Percentiles rank a stretch among this genome's conserved stretches.
These are phyloP conservation scores for Serrognathus titanus DNA, from an alignment of 2,888 invertebrate genomes.

Conservation along the genomic window DNA sequence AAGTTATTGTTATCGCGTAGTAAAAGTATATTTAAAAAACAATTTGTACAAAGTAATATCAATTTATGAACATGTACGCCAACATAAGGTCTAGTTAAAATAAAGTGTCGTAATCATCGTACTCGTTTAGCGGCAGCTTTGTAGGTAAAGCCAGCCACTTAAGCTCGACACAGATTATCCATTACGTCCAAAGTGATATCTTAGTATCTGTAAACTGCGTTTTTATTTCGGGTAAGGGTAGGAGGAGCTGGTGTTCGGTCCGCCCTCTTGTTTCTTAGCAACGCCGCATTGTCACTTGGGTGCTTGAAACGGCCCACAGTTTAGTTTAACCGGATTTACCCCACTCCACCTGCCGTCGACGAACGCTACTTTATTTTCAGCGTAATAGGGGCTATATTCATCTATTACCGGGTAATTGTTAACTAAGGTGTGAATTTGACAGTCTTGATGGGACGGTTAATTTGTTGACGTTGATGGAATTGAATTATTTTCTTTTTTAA, in stretches of 20 bases:
- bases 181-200: constrained; percentile 34
- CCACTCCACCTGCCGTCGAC: constrained; percentile 1
- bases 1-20: too few relatives aligned
- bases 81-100: constrained; percentile 6
- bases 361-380: constrained; percentile 22
- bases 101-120: constrained; percentile 32
- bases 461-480: constrained; percentile 22
- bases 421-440: constrained; percentile 29
- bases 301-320: constrained; percentile 38
- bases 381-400: constrained; percentile 8
- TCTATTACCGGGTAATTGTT: constrained; percentile 28
- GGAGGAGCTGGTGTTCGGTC: constrained; percentile 12
- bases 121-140: constrained; percentile 36
- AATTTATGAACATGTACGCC: constrained; percentile 5
- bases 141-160: constrained; percentile 34
- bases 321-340: constrained; percentile 37
- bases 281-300: constrained; percentile 40
- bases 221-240: constrained; percentile 8
- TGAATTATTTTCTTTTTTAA: constrained; percentile 15
- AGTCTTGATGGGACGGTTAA: constrained; percentile 26
- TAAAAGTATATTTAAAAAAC: neutral
- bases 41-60: constrained; percentile 6
- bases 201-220: constrained; percentile 23
- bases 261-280: constrained; percentile 44
- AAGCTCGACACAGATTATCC: constrained; percentile 38